Base-by-base conservation (phyloP, 2,797 vertebrate genomes). In the Semotilus atromaculatus region DNA sequence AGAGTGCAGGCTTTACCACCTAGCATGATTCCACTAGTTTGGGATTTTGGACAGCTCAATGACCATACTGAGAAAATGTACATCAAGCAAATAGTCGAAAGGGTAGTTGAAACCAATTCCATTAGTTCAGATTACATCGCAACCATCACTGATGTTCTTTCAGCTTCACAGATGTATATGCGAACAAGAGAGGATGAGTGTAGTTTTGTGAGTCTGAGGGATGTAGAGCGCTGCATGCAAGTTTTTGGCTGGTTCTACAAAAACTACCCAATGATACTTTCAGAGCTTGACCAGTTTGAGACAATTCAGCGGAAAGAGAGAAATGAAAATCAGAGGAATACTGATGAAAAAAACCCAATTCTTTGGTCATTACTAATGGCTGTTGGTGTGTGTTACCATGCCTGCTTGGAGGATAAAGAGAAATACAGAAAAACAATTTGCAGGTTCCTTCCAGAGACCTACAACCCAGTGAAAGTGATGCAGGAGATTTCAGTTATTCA, bases 11-110 rank as follows among this genome's bases (percentile, higher is more conserved):
- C 98, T 0, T 95, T 99, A 76, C 98, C 98, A 0, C 97, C 97
- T 9, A 99, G 98, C 93, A 96, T 99, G 94, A 95, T 97, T 80
- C 97, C 97, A 0, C 90, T 99, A 68, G 97, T 99, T 34, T 99
- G 98, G 98, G 98, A 99, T 90, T 99, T 99, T 21, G 98, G 98
- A 73, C 98, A 99, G 86, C 93, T 99, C 84, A 96, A 96, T 83
- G 91, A 96, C 84, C 13, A 88, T 0, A 93, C 97, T 0, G 98
- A 99, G 75, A 96, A 93, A 89, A 95, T 96, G 73, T 99, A 99
- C 86, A 97, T 99, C 77, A 93, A 96, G 58, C 98, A 99, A 92
- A 98, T 99, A 9, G 96, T 98, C 0, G 96, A 97, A 90, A 94
- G 97, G 45, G 94, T 96, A 13, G 88, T 91, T 0, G 87, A 91